Base-by-base conservation (phyloP, 2,888 invertebrate species). In the Eupithecia abbreviata region DNA sequence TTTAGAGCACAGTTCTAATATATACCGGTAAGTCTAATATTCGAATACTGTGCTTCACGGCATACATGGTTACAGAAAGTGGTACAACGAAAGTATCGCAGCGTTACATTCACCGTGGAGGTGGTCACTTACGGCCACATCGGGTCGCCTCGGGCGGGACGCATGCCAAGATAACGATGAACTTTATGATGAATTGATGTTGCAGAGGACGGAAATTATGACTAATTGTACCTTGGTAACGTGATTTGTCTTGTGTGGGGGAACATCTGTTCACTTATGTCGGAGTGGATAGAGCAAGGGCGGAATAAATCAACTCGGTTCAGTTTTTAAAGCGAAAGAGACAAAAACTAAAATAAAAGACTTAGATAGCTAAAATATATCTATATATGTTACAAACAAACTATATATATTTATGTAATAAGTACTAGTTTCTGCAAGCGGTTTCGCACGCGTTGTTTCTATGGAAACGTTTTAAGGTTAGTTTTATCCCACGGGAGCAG, bases 81-180 rank as follows among this genome's bases (percentile, higher is more conserved):
- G 7, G n/a, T n/a, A 55, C 7, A 7, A 55, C 7, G 55, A 55
- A 58, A 58, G 18, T 9, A 18, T 3, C 18, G 55, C 55, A 58
- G 7, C n/a, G 55, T 0, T 58, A 18, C 0, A 18, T 18, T 9
- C 0, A 58, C 55, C 9, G 9, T 58, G 18, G 55, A 58, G 55
- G n/a, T 9, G 66, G 42, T 41, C 66, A 5, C 66, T 15, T 42
- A 30, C 6, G 15, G 66, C 15, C 15, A 30, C 62, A 13, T 30
- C 13, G 72, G 47, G 73, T 70, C 66, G 72, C 58, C 18, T 10
- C 13, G 7, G 74, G 74, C 73, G 74, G 77, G 74, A 72, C 41
- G 18, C 69, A 71, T 77, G 80, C 80, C 79, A 80, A 73, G 58
- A 71, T 58, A 41, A 15, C 62, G 68, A 73, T 73, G 43, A 15